Evolutionary conservation across 2,888 invertebrate species (phyloP).

Genomic region (Escarpia spicata): DNA sequence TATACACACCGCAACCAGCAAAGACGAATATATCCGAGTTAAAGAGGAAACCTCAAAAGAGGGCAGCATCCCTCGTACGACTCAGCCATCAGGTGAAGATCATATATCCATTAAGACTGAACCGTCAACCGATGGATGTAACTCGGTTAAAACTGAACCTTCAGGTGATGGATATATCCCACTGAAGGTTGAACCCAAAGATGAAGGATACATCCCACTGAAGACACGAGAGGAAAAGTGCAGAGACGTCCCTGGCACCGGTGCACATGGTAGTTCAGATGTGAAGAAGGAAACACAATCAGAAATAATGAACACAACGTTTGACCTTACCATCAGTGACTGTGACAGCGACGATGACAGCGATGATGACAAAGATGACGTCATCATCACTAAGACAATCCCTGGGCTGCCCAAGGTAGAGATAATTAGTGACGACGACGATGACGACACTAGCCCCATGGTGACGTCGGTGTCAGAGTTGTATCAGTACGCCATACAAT

Average conservation of each 20-base stretch:
- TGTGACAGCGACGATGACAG: constrained; percentile 22
- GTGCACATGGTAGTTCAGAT: not conserved
- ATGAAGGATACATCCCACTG: not conserved
- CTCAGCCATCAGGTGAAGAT: not conserved
- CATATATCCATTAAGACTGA: not conserved
- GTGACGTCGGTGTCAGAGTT: constrained; percentile 13
- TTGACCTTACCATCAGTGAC: not conserved
- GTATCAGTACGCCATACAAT: not conserved
- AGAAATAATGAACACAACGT: not conserved
- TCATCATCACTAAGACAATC: not conserved
- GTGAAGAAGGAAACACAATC: not conserved
- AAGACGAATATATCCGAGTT: not conserved
- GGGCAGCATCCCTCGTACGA: not conserved
- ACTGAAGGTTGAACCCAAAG: not conserved
- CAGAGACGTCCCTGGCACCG: not conserved
- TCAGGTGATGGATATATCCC: not conserved
- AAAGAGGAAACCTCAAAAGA: not conserved
- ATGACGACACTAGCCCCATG: constrained; percentile 22
- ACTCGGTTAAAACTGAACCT: not conserved
- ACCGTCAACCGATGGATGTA: not conserved
- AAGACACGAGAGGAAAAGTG: not conserved
- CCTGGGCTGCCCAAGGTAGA: not conserved
- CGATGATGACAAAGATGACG: not conserved
- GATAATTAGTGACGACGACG: constrained; percentile 27
- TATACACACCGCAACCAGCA: not conserved